These are phyloP conservation scores for Oasisia sp. DNA, from an alignment of 2,888 invertebrate species.

Conservation along the genomic window DNA sequence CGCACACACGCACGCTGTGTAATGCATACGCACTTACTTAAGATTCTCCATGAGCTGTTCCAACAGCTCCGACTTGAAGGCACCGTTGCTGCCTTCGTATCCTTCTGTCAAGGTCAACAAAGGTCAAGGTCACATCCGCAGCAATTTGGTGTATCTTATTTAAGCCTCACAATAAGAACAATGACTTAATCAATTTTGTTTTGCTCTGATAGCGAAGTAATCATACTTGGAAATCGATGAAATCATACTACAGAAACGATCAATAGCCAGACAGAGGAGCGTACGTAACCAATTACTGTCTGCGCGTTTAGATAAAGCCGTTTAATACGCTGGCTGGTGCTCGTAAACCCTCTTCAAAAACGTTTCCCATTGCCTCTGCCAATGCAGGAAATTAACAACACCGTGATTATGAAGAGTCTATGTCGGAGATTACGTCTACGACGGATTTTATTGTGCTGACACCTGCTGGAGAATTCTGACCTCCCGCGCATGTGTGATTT, in stretches of 20 bases:
- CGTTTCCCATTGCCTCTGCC: neutral
- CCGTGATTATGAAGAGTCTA: neutral
- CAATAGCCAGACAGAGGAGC: neutral
- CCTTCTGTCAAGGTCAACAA: conserved; percentile 26
- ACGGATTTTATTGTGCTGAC: neutral
- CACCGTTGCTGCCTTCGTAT: conserved; percentile 22
- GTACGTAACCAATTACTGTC: neutral
- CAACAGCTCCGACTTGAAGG: conserved; percentile 23
- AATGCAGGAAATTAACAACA: neutral
- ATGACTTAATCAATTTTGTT: neutral
- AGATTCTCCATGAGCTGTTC: conserved; percentile 22
- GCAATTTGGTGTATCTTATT: neutral
- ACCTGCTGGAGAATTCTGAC: neutral
- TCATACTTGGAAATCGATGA: neutral
- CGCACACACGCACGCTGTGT: neutral
- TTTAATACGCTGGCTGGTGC: neutral
- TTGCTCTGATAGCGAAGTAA: neutral
- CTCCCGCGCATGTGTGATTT: neutral
- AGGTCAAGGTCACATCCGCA: neutral
- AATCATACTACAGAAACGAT: neutral
- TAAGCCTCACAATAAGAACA: neutral
- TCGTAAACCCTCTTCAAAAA: neutral
- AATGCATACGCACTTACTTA: conserved; percentile 20
- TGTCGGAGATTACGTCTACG: neutral
- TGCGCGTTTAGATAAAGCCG: too few species aligned